These are phyloP conservation scores for Haliclona indistincta DNA, from an alignment of 37 sponge, comb jelly and placozoan genomes.

Conservation along the genomic window DNA sequence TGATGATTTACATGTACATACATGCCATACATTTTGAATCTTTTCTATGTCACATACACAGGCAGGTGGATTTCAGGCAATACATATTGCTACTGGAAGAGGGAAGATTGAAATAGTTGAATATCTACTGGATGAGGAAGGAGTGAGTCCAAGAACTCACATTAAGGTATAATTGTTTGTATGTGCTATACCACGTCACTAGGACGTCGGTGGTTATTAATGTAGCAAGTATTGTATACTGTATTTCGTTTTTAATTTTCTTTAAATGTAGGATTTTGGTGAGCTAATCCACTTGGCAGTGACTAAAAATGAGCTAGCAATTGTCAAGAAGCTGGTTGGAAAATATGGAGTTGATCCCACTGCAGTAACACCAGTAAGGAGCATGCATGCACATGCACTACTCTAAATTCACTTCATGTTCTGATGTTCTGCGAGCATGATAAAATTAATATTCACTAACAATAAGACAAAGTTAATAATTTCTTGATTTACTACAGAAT, in stretches of 20 bases:
- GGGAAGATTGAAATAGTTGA: constrained; percentile 12
- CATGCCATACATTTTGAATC: no score
- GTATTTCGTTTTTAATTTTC: background rate
- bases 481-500: background rate
- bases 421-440: background rate
- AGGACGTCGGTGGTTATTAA: no score
- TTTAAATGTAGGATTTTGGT: constrained; percentile 5
- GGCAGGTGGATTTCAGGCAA: constrained; percentile 4
- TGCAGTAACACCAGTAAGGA: background rate
- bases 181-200: no score
- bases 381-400: no score
- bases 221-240: background rate
- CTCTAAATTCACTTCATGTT: background rate
- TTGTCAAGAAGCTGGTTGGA: constrained; percentile 12
- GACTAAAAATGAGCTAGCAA: background rate
- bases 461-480: background rate
- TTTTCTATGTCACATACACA: background rate
- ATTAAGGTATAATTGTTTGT: constrained; percentile 2
- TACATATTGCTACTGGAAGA: constrained; percentile 4
- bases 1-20: no score
- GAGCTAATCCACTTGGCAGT: constrained; percentile 17
- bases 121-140: constrained; percentile 12
- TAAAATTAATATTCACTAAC: no score
- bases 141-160: constrained; percentile 1
- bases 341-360: constrained; percentile 6